phyloP scores from a whole-genome alignment of 2,113 vertebrate genomes.

The Actenoides hombroni region DNA sequence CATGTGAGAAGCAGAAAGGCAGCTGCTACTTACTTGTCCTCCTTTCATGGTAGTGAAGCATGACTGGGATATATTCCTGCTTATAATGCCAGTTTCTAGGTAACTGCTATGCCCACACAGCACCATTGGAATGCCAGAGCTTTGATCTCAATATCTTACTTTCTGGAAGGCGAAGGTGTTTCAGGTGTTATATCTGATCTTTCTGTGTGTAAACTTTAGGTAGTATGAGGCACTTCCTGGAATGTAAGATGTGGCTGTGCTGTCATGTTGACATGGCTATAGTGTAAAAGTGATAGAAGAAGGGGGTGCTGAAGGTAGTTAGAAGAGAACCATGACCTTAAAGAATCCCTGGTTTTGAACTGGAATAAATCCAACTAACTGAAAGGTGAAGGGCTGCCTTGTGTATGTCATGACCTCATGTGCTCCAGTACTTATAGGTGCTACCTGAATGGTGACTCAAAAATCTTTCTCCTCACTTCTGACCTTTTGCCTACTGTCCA shows the following conservation, averaged over 20 bases:
- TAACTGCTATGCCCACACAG: background rate
- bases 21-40: background rate
- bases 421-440: background rate
- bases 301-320: background rate
- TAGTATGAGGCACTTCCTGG: background rate
- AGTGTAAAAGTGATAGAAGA: background rate
- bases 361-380: background rate
- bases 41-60: rapidly evolving
- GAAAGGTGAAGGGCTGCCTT: background rate
- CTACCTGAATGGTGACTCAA: background rate
- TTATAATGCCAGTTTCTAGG: background rate
- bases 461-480: background rate
- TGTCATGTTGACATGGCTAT: background rate
- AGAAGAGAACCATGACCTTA: background rate
- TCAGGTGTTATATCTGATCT: background rate
- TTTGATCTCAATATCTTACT: background rate
- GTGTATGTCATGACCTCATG: background rate
- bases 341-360: background rate
- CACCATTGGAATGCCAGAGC: background rate
- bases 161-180: background rate
- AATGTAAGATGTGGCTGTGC: background rate
- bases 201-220: background rate
- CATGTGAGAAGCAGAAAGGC: background rate
- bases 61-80: background rate
- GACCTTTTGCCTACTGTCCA: background rate